A percentile compares a stretch with the other conserved stretches of the same genome.
Evolutionary conservation across 2,888 invertebrate genomes (phyloP).

Genomic region (Portevinia maculata): DNA sequence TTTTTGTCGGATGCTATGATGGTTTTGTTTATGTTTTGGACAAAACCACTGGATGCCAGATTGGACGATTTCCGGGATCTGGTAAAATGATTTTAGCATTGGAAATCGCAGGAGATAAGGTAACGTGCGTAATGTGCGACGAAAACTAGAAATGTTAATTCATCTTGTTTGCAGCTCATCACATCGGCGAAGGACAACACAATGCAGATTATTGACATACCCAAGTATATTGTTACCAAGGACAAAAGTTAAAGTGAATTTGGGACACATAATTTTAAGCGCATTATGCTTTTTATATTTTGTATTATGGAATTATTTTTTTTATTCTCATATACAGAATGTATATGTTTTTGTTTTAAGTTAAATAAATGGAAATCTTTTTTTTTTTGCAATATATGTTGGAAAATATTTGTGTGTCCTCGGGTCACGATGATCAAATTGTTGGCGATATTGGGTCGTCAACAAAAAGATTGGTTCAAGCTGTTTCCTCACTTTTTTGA

Average conservation of each 20-base stretch:
- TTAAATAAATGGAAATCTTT: conserved; percentile 37
- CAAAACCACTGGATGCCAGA: conserved; percentile 83
- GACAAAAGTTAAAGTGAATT: conserved; percentile 55
- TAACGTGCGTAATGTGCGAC: conserved; percentile 77
- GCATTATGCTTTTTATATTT: not conserved
- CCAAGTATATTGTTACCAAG: conserved; percentile 78
- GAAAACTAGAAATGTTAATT: not conserved
- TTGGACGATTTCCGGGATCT: conserved; percentile 87
- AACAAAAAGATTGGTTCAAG: too few relatives aligned
- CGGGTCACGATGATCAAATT: not conserved
- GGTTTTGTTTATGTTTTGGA: conserved; percentile 89
- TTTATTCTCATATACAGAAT: not conserved
- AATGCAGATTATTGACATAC: conserved; percentile 87
- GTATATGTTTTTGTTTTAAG: conserved; percentile 25
- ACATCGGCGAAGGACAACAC: conserved; percentile 88
- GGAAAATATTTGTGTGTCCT: not conserved
- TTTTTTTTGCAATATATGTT: not conserved
- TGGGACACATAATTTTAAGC: conserved; percentile 2
- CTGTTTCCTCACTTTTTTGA: too few relatives aligned
- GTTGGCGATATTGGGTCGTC: too few relatives aligned
- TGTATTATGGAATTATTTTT: conserved; percentile 14
- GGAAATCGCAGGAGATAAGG: conserved; percentile 87
- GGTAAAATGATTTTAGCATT: conserved; percentile 89
- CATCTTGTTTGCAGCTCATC: conserved; percentile 84
- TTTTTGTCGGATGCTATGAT: conserved; percentile 90